Conservation (phyloP, 2,113 vertebrate species). For the Trichomycterus rosablanca region DNA sequence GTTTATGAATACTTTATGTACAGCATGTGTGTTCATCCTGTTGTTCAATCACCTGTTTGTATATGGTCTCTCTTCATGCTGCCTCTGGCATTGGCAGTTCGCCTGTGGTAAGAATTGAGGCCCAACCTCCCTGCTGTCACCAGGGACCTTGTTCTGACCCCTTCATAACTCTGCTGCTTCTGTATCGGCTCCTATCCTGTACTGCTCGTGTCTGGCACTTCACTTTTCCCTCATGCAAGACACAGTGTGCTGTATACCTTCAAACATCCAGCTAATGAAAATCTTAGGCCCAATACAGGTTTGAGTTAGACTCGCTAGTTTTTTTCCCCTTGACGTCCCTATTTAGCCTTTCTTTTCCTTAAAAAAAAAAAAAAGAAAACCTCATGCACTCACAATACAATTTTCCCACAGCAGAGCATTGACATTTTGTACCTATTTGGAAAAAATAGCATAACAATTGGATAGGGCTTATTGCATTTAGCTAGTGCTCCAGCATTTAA, state of each 20-base stretch:
- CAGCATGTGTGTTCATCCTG: slow-evolving; percentile 26
- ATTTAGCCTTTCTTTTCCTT: too few species aligned
- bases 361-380: too few species aligned
- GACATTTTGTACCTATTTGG: too few species aligned
- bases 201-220: slow-evolving; percentile 39
- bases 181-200: slow-evolving; percentile 39
- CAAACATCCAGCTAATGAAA: slow-evolving; percentile 22
- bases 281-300: background rate
- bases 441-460: too few species aligned
- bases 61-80: slow-evolving; percentile 50
- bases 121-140: slow-evolving; percentile 27
- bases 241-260: slow-evolving; percentile 40
- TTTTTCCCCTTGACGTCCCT: too few species aligned
- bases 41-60: slow-evolving; percentile 44
- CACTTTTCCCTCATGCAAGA: slow-evolving; percentile 33
- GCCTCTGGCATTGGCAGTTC: slow-evolving; percentile 40
- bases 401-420: background rate
- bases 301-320: too few species aligned
- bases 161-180: slow-evolving; percentile 41
- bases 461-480: too few species aligned
- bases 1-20: slow-evolving; percentile 19
- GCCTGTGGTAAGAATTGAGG: slow-evolving; percentile 46
- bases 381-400: too few species aligned
- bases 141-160: slow-evolving; percentile 42
- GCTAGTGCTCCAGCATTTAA: too few species aligned